phyloP scores from a whole-genome alignment of 2,888 invertebrate genomes.

The Campoplex nolae region DNA sequence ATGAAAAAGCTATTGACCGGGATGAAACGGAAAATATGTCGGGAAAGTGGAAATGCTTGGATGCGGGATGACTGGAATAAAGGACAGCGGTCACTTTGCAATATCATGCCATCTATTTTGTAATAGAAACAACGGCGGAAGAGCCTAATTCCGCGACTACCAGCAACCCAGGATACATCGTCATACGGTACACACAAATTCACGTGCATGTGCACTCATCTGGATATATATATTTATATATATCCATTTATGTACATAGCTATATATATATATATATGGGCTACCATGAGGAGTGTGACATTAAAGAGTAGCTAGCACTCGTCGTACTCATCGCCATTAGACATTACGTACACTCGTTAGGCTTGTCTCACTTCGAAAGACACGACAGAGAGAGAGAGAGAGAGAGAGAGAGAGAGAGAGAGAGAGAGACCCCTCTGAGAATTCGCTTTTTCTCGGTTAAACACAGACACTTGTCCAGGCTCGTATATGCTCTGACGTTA shows the following conservation, averaged over 20 bases:
- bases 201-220: neutral
- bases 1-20: neutral
- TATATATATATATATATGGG: neutral
- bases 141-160: slow-evolving; percentile 83
- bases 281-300: slow-evolving; percentile 56
- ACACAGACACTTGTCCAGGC: too few species aligned
- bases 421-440: slow-evolving; percentile 3
- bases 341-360: slow-evolving; percentile 76
- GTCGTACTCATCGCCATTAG: slow-evolving; percentile 80
- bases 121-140: slow-evolving; percentile 84
- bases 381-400: neutral
- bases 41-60: slow-evolving; percentile 27
- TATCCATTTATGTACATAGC: slow-evolving; percentile 13
- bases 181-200: neutral
- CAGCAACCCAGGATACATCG: slow-evolving; percentile 76
- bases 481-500: neutral
- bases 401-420: neutral
- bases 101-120: slow-evolving; percentile 84
- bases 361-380: slow-evolving; percentile 65
- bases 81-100: slow-evolving; percentile 75
- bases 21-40: neutral
- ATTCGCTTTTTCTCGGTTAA: slow-evolving; percentile 10
- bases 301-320: slow-evolving; percentile 64
- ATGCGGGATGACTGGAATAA: slow-evolving; percentile 45
- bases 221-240: slow-evolving; percentile 35